Evolutionary conservation across 1,140 invertebrate species (phyloP), one percentile per base, ranked within the genome.

Genomic region (Temnothorax nylanderi): DNA sequence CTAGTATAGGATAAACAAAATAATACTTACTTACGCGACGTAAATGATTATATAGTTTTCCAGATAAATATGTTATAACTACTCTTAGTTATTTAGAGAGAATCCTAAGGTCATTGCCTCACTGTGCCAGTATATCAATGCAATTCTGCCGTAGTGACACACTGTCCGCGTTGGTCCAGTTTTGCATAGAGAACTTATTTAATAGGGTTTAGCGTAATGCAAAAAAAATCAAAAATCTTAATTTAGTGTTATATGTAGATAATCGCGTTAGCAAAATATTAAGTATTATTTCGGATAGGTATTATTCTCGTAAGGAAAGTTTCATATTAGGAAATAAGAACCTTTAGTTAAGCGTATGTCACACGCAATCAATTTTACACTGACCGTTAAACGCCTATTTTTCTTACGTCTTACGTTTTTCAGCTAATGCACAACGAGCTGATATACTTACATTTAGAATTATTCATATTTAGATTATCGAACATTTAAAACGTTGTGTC

Each of bases 101-200:
- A 92, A 62, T 94, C 92, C 93, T 93, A 93, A 92, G 93, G 92
- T 94, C 88, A 91, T 94, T 94, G 93, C 93, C 92, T 94, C 93
- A 94, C 93, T 94, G 92, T 94, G 93, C 92, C 93, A 93, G 91
- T 92, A 91, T 90, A 90, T 78, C 88, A 77, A 88, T 91, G 88
- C 89, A 90, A 93, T 92, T 94, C 93, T 94, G 93, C 93, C 93
- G 93, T 93, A 93, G 92, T 94, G 93, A 93, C 93, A 94, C 93
- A 92, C 93, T 94, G 93, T 88, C 88, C 92, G 93, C 91, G 92
- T 88, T 91, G 92, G 87, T 94, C 93, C 93, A 94, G 89, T 93
- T 94, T 94, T 92, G 90, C 76, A 89, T 90, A 86, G 91, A 89
- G 88, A 92, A 91, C 87, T 91, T 21, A 10, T 51, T 71, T 82